phyloP scores from a whole-genome alignment of 2,797 vertebrate genomes.

The Ciconia nigra region DNA sequence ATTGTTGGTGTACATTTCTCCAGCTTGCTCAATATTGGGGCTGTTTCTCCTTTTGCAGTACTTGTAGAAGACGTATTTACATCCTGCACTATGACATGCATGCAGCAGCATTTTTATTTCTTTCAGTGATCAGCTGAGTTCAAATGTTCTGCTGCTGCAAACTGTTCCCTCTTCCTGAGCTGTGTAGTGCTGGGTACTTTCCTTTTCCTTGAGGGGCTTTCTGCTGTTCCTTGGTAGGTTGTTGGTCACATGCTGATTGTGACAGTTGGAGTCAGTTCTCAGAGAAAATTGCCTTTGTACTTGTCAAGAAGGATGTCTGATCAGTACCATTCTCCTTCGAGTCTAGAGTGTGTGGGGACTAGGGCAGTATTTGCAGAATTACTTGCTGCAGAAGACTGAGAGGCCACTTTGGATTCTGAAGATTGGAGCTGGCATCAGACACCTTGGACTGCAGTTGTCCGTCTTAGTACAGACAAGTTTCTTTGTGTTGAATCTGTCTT shows the following conservation, averaged over 20 bases:
- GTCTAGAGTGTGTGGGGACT: background rate
- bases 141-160: background rate
- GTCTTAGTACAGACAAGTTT: background rate
- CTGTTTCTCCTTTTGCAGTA: background rate
- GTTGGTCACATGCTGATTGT: background rate
- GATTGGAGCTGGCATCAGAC: background rate
- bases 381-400: background rate
- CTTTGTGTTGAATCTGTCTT: background rate
- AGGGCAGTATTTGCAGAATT: background rate
- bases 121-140: background rate
- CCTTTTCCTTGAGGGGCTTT: background rate
- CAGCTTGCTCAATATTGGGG: background rate
- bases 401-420: background rate
- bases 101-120: background rate
- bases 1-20: background rate
- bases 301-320: background rate
- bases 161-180: background rate
- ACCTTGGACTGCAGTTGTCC: background rate
- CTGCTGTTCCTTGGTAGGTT: background rate
- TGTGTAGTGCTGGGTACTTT: background rate
- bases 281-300: background rate
- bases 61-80: background rate
- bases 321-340: background rate
- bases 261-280: background rate
- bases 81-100: background rate